These are phyloP conservation scores for Trichonephila clavata DNA, from an alignment of 1,140 invertebrate species.

Conservation along the genomic window DNA sequence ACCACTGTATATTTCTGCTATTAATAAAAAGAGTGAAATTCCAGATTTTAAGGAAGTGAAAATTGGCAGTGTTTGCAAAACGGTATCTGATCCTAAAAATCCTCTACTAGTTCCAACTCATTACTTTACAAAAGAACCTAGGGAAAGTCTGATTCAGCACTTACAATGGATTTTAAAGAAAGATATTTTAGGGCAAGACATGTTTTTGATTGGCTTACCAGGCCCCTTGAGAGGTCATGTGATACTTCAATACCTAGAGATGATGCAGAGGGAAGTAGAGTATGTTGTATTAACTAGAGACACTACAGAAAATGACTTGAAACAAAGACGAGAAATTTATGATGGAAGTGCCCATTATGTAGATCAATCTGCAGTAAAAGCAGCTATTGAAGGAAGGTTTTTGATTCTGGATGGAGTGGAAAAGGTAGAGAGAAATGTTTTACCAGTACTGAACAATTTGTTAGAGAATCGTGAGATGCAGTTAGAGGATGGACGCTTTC, in stretches of 20 bases:
- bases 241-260: conserved; percentile 91
- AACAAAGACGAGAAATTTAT: conserved; percentile 95
- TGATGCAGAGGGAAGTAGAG: conserved; percentile 94
- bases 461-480: conserved; percentile 99
- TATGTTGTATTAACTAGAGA: conserved; percentile 96
- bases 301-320: conserved; percentile 97
- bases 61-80: conserved; percentile 89
- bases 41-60: conserved; percentile 81
- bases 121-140: conserved; percentile 84
- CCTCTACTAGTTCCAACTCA: conserved; percentile 91
- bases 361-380: conserved; percentile 96
- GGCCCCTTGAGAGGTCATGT: conserved; percentile 89
- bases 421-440: conserved; percentile 97
- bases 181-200: conserved; percentile 93
- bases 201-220: conserved; percentile 95
- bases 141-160: conserved; percentile 82
- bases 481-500: conserved; percentile 96
- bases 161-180: conserved; percentile 80
- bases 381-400: conserved; percentile 92
- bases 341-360: conserved; percentile 93
- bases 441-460: conserved; percentile 98
- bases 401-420: conserved; percentile 98
- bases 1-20: background rate
- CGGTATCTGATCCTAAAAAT: conserved; percentile 85
- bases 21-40: background rate